phyloP scores from a whole-genome alignment of 2,888 invertebrate genomes.

The Tetranychus piercei region DNA sequence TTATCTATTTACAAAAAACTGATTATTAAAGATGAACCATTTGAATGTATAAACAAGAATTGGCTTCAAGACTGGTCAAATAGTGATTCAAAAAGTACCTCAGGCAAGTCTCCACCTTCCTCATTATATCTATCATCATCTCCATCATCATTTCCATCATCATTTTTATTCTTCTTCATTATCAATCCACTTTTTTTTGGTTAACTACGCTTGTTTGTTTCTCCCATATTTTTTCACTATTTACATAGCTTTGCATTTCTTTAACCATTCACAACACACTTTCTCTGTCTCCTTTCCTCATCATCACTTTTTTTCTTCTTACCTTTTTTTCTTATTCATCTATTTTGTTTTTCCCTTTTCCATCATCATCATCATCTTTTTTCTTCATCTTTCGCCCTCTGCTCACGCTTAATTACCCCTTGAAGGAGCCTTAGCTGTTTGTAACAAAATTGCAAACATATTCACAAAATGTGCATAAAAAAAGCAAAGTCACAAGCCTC shows the following conservation, averaged over 20 bases:
- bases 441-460: neutral
- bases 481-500: neutral
- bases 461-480: neutral
- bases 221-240: neutral
- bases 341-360: neutral
- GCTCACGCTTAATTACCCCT: neutral
- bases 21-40: slow-evolving; percentile 25
- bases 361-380: neutral
- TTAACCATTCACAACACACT: neutral
- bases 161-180: neutral
- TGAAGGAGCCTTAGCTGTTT: neutral
- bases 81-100: slow-evolving; percentile 26
- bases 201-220: neutral
- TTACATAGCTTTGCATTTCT: neutral
- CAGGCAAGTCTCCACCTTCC: neutral
- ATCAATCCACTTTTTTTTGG: neutral
- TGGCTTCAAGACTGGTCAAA: slow-evolving; percentile 41
- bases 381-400: neutral
- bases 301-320: neutral
- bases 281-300: neutral
- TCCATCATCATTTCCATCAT: neutral
- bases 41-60: slow-evolving; percentile 38
- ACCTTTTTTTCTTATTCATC: neutral
- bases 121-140: neutral
- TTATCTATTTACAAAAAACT: slow-evolving; percentile 28